Base-by-base conservation (phyloP, 2,113 vertebrate genomes). In the Alaudala cheleensis region DNA sequence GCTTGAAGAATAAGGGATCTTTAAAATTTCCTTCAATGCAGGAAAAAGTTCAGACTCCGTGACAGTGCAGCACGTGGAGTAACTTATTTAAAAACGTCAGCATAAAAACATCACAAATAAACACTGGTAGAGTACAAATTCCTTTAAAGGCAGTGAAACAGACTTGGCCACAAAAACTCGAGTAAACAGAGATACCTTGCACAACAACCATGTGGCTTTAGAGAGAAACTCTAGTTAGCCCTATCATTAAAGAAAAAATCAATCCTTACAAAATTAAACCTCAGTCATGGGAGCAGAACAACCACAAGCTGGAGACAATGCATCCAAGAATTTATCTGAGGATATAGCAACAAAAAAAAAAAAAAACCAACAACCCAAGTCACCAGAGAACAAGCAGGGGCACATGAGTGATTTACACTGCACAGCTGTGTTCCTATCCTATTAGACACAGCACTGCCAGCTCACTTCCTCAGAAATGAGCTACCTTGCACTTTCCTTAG, bases 391-490 rank as follows among this genome's bases (percentile, higher is more conserved):
- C 7, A 65, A 84, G 45, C 15, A 34, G 26, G 9, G 20, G 17
- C 24, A 64, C 3, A 0, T 5, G 28, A 53, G 12, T 6, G 24
- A 31, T 64, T 64, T 69, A 45, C 6, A 20, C 20, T 0, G 0
- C 21, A 51, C 0, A 0, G 3, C 21, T 29, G 3, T 2, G 2
- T 7, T 60, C 19, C 28, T 64, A 0, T 28, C 40, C 6, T 22
- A 10, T 20, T 10, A 28, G 26, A 20, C 24, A n/a, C 24, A 51
- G 29, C 66, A 29, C 2, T 45, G 16, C 24, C 62, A 51, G 33
- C 62, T 72, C 58, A 28, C 29, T 51, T 14, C 49, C 33, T 60
- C 34, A 42, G 25, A 14, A 76, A 25, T 9, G 22, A 49, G 14
- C 28, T 39, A 31, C 29, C 50, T 73, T 5, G 0, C 29, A 69